phyloP scores from a whole-genome alignment of 2,113 vertebrate genomes.

The Leptosomus discolor region DNA sequence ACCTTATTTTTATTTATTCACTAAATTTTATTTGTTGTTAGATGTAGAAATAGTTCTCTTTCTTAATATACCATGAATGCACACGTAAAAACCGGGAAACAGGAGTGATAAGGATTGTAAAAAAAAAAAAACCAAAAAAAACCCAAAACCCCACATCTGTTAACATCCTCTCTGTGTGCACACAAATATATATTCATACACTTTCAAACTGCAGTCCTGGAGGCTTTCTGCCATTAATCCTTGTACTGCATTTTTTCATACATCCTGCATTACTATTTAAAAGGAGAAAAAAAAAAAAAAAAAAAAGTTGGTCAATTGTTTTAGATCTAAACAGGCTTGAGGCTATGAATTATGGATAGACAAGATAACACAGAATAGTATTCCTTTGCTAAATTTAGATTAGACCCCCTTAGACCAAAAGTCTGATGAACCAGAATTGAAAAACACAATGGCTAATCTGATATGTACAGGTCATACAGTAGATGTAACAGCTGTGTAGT shows the following conservation, averaged over 20 bases:
- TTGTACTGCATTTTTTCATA: background rate
- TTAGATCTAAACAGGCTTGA: background rate
- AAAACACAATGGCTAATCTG: conserved; percentile 9
- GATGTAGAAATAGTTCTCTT: background rate
- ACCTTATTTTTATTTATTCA: background rate
- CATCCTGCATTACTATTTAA: background rate
- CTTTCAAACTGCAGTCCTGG: background rate
- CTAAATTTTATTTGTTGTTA: background rate
- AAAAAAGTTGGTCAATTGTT: background rate
- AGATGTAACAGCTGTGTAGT: conserved; percentile 44
- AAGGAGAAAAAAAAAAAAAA: background rate
- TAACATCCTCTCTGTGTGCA: background rate
- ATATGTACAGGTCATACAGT: conserved; percentile 27
- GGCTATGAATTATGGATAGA: conserved; percentile 28
- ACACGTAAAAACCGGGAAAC: background rate
- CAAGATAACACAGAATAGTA: background rate
- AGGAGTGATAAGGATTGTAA: background rate
- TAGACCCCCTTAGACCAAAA: conserved; percentile 18
- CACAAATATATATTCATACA: background rate
- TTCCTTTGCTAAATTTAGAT: conserved; percentile 43
- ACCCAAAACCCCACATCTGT: background rate
- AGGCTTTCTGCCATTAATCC: background rate
- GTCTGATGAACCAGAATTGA: conserved; percentile 40
- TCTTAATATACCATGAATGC: background rate
- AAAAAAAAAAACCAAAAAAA: too few species aligned